Conservation (phyloP, 1,140 invertebrate species). For the Hesperophylax magnus region DNA sequence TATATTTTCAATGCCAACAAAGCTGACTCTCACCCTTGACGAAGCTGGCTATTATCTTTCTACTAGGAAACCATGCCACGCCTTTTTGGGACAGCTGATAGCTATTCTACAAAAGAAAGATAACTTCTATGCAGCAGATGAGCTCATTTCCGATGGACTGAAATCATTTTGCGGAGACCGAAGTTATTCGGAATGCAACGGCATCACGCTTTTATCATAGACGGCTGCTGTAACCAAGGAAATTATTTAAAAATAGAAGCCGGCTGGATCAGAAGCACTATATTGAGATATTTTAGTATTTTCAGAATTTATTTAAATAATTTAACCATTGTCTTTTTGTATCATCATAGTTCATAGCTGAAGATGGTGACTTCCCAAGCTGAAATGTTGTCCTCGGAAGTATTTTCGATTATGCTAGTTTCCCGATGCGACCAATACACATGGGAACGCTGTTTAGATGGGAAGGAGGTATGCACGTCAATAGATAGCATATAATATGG, state of each 20-base stretch:
- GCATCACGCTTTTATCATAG: not conserved
- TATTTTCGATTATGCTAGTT: no score
- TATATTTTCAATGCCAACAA: constrained; percentile 54
- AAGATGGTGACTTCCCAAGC: not conserved
- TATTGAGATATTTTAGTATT: no score
- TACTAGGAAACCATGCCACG: constrained; percentile 63
- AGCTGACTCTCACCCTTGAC: constrained; percentile 60
- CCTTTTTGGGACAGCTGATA: constrained; percentile 62
- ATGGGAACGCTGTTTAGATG: no score
- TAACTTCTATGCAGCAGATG: constrained; percentile 14
- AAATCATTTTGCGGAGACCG: constrained; percentile 44
- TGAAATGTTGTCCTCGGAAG: not conserved
- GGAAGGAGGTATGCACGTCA: no score
- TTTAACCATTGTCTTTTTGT: not conserved
- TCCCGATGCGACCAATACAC: no score
- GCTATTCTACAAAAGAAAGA: constrained; percentile 32
- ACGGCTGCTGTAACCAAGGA: not conserved
- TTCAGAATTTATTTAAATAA: not conserved
- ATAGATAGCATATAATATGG: no score
- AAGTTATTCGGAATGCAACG: not conserved
- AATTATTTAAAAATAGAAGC: not conserved
- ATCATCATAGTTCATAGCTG: not conserved
- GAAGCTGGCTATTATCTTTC: constrained; percentile 62
- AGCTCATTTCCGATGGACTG: constrained; percentile 40
- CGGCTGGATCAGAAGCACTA: not conserved